Conservation (phyloP, 2,113 vertebrate genomes). For the Canis aureus region DNA sequence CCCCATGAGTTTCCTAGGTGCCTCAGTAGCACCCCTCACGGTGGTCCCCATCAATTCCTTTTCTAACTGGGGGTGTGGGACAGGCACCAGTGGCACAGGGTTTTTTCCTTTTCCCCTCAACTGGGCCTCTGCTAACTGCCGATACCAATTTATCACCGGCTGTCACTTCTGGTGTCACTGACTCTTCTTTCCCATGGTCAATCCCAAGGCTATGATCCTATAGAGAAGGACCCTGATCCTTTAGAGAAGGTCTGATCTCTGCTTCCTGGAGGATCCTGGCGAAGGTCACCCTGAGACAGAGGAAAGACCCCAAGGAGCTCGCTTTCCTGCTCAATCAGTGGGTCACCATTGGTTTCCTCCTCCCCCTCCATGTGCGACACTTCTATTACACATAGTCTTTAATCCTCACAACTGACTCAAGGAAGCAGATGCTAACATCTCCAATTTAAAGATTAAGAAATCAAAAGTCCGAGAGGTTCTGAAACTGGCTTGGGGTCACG, state of each 20-base stretch:
- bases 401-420: neutral
- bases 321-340: neutral
- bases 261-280: neutral
- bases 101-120: neutral
- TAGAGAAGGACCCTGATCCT: neutral
- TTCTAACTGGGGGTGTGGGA: neutral
- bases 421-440: neutral
- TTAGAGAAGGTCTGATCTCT: neutral
- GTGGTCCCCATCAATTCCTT: neutral
- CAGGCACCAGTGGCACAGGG: neutral
- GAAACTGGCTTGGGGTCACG: neutral
- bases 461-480: neutral
- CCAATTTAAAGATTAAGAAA: neutral
- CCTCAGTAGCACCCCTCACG: fast-evolving
- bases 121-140: neutral
- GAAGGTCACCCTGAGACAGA: neutral
- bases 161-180: neutral
- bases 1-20: neutral
- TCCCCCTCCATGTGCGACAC: too few species aligned
- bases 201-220: neutral
- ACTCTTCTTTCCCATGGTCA: neutral
- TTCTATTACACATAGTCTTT: neutral
- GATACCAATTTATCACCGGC: neutral
- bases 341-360: neutral
- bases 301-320: neutral